Evolutionary conservation across 2,888 invertebrate genomes (phyloP), one percentile per base, ranked within the genome.

Genomic region (Drosophila parthenogenetica): DNA sequence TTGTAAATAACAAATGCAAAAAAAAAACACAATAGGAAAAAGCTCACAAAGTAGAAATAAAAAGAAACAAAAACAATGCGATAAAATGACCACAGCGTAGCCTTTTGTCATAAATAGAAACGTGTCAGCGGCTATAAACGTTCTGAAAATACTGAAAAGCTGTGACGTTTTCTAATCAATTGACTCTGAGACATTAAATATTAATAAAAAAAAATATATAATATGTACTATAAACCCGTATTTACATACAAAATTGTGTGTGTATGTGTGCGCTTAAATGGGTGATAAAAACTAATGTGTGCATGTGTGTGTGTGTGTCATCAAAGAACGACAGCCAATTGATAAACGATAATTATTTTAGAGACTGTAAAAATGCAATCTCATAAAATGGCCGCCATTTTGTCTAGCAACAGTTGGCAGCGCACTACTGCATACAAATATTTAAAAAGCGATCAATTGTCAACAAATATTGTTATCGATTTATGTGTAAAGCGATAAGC

Each of bases 81-180:
- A 70, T 69, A 49, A 57, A 53, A 45, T 51, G 17, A 51, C 42
- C 35, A 14, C 54, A 55, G 35, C 48, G 57, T 48, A 22, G 61
- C 48, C 39, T 63, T 69, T 53, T 59, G 45, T 59, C 54, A 57
- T 48, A 60, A 59, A 71, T 60, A 66, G 59, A 57, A 71, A 35
- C 55, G 42, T 43, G 60, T 19, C 53, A 22, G 51, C 51, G 39
- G 40, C 40, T 51, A 69, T 58, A 57, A 57, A 57, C 16, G 53
- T 59, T 57, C 66, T 59, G 40, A 65, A 42, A 55, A 53, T 37
- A 55, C 53, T 32, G 32, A 32, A 60, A 65, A 37, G 58, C 60
- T 58, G 66, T 14, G 51, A 10, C 48, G 61, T 57, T 62, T 49
- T 71, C 57, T 66, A 58, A 72, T 72, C 67, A 71, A 53, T 54